phyloP scores from a whole-genome alignment of 2,888 invertebrate species.

The Lasiommata megera region DNA sequence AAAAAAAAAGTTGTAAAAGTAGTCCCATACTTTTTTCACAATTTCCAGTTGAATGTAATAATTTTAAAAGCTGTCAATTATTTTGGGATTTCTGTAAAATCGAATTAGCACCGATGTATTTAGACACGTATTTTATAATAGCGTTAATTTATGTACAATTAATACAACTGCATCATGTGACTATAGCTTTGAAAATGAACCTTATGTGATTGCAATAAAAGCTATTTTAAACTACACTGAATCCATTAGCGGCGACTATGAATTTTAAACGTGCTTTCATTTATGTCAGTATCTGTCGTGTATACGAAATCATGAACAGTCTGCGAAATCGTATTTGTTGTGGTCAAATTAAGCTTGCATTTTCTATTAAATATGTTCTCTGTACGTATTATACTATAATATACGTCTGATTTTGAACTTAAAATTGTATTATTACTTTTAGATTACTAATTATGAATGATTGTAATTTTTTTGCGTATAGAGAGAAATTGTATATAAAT shows the following conservation, averaged over 20 bases:
- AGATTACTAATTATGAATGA: no score
- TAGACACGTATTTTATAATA: not conserved
- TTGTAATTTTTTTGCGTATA: no score
- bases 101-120: not conserved
- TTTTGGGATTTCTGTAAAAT: not conserved
- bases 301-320: conserved; percentile 38
- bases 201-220: conserved; percentile 11
- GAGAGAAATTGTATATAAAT: no score
- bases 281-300: conserved; percentile 40
- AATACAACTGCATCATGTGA: not conserved
- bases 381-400: not conserved
- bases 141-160: not conserved
- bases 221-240: conserved; percentile 6
- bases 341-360: conserved; percentile 26
- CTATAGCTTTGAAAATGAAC: conserved; percentile 26
- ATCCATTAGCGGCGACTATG: conserved; percentile 24
- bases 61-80: not conserved
- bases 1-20: no score
- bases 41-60: no score
- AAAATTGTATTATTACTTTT: no score
- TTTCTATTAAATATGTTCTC: conserved; percentile 14
- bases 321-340: conserved; percentile 34
- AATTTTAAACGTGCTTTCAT: conserved; percentile 40
- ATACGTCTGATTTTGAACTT: no score
- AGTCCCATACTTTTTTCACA: no score